Conservation (phyloP, 2,797 vertebrate genomes). For the Alcedo atthis region DNA sequence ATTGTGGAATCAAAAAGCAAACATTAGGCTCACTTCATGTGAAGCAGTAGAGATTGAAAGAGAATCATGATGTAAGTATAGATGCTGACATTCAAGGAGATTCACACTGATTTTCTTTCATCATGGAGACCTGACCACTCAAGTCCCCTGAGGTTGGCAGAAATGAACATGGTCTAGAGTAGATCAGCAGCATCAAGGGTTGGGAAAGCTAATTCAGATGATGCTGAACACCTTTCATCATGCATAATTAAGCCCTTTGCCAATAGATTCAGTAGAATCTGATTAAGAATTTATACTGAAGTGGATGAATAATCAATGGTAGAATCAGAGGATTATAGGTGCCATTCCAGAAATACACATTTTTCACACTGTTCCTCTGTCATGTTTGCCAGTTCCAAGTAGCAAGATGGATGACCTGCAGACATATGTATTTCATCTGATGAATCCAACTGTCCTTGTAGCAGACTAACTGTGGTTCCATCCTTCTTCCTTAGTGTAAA, state of each 20-base stretch:
- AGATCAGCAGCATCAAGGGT: not conserved
- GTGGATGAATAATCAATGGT: not conserved
- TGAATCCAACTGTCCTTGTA: not conserved
- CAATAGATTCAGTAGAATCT: not conserved
- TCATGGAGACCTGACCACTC: rapidly evolving
- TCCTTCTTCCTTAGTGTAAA: not conserved
- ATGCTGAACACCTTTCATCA: not conserved
- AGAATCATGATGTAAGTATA: not conserved
- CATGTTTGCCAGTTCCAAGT: not conserved
- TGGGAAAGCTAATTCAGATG: not conserved
- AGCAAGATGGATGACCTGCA: not conserved
- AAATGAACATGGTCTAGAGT: not conserved
- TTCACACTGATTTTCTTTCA: not conserved
- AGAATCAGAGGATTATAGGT: not conserved
- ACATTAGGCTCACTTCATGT: not conserved
- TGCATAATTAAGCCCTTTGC: not conserved
- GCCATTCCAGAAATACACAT: not conserved
- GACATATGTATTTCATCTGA: not conserved
- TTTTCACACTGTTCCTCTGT: not conserved
- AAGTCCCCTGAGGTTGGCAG: too few species aligned
- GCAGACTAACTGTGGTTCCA: not conserved
- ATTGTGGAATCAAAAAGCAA: not conserved
- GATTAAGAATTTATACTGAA: not conserved
- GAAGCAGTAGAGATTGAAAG: not conserved
- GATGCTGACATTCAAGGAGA: not conserved